Evolutionary conservation across 2,113 vertebrate genomes (phyloP).

Genomic region (Rhombomys opimus): DNA sequence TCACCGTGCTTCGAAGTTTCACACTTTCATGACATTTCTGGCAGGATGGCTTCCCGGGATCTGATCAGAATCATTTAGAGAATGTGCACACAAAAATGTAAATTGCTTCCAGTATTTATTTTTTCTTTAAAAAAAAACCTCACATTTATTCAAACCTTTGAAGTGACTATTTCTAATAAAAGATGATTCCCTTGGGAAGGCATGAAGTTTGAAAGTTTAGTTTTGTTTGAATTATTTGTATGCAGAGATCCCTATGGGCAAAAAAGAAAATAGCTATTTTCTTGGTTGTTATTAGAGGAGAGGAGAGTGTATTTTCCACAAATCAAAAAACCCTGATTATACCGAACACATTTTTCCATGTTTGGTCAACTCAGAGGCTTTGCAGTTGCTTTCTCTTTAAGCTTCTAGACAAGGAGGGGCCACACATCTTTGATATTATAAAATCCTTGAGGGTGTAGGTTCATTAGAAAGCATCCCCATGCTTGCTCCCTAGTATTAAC

Average conservation of each 20-base stretch:
- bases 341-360: background rate
- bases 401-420: background rate
- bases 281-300: conserved; percentile 73
- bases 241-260: conserved; percentile 75
- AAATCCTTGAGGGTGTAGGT: conserved; percentile 15
- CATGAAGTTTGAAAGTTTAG: conserved; percentile 79
- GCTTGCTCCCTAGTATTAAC: conserved; percentile 44
- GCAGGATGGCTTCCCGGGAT: conserved; percentile 63
- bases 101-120: conserved; percentile 76
- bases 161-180: conserved; percentile 84
- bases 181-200: conserved; percentile 79
- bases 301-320: conserved; percentile 66
- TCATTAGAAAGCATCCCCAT: background rate
- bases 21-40: conserved; percentile 60
- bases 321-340: conserved; percentile 74
- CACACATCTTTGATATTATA: background rate
- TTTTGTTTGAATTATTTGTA: conserved; percentile 82
- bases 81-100: conserved; percentile 74
- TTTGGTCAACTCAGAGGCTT: conserved; percentile 26
- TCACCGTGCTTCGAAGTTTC: conserved; percentile 50
- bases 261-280: conserved; percentile 79
- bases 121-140: background rate
- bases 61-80: conserved; percentile 78
- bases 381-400: conserved; percentile 21
- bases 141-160: conserved; percentile 82